These are phyloP conservation scores for Caenorhabditis becei DNA, from an alignment of 2,888 invertebrate species.

Conservation along the genomic window DNA sequence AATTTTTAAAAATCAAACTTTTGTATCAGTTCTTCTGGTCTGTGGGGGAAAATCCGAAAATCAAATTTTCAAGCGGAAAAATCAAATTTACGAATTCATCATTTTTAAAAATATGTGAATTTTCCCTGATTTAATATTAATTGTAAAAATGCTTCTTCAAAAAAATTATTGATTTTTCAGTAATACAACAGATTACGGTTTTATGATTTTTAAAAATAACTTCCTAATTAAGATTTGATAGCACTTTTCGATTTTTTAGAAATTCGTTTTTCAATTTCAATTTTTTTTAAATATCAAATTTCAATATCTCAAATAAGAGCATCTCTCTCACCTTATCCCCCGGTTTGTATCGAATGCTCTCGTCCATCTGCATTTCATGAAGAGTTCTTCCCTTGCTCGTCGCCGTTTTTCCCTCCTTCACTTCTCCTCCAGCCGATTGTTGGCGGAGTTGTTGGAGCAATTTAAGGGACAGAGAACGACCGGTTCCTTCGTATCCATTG, in stretches of 20 bases:
- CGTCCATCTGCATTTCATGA: constrained; percentile 87
- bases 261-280: not conserved
- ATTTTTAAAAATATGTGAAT: too few species aligned
- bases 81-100: too few species aligned
- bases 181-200: not conserved
- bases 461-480: constrained; percentile 94
- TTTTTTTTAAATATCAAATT: too few species aligned
- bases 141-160: too few species aligned
- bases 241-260: not conserved
- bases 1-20: too few species aligned
- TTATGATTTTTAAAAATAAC: not conserved
- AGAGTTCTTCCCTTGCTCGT: constrained; percentile 80
- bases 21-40: too few species aligned
- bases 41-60: too few species aligned
- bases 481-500: constrained; percentile 91
- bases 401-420: constrained; percentile 51
- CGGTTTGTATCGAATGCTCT: constrained; percentile 94
- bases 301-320: too few species aligned
- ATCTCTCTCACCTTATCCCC: constrained; percentile 70
- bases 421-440: constrained; percentile 69
- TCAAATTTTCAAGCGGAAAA: too few species aligned
- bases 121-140: too few species aligned
- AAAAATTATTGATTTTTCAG: not conserved
- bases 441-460: constrained; percentile 91
- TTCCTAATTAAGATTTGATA: too few species aligned